Conservation (phyloP, 2,888 invertebrate genomes). For the Limnephilus auricula region DNA sequence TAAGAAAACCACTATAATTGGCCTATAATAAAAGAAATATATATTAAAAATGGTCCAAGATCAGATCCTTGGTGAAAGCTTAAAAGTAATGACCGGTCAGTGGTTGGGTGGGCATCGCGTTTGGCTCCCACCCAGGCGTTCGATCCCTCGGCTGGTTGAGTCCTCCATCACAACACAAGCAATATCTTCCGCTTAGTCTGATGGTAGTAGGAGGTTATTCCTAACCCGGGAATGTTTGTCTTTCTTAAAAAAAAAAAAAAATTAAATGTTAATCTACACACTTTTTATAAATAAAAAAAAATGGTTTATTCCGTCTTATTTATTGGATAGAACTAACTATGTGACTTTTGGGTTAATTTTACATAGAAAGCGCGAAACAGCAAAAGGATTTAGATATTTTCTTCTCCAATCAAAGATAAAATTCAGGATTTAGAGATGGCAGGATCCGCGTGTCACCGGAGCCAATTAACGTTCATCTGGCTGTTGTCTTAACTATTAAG, state of each 20-base stretch:
- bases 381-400: slow-evolving; percentile 3
- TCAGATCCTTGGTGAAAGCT: neutral
- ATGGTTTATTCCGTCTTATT: neutral
- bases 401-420: slow-evolving; percentile 43
- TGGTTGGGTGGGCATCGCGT: too few species aligned
- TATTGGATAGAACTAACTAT: neutral
- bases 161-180: too few species aligned
- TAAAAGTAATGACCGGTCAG: too few species aligned
- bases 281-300: too few species aligned
- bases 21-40: neutral
- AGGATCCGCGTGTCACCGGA: slow-evolving; percentile 18
- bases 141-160: too few species aligned
- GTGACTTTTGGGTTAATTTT: neutral
- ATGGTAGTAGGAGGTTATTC: too few species aligned
- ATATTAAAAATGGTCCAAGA: neutral
- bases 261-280: too few species aligned
- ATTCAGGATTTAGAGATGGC: slow-evolving; percentile 14
- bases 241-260: too few species aligned
- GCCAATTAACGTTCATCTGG: slow-evolving; percentile 53
- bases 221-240: too few species aligned
- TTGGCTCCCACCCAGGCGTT: too few species aligned
- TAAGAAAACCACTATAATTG: neutral
- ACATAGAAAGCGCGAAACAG: neutral
- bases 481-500: slow-evolving; percentile 60
- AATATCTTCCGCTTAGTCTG: too few species aligned